A percentile compares a stretch with the other conserved stretches of the same genome.
These are phyloP conservation scores for Diaphora mendica DNA, from an alignment of 2,888 invertebrate species.

Conservation along the genomic window DNA sequence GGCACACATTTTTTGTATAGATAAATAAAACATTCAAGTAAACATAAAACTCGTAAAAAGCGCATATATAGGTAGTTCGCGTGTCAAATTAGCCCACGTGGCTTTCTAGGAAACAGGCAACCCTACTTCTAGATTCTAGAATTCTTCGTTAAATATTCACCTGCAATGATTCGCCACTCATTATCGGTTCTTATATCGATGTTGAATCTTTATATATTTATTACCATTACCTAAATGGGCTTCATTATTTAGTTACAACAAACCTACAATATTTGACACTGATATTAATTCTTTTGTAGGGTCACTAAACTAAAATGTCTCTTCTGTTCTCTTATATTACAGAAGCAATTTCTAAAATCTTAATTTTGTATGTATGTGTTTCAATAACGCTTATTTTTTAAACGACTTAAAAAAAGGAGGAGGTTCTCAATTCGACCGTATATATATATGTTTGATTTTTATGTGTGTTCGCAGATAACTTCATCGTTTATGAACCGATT, in stretches of 20 bases:
- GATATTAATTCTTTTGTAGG: too few relatives aligned
- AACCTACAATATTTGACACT: background rate
- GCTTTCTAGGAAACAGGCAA: constrained; percentile 10
- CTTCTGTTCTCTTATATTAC: too few relatives aligned
- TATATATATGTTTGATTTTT: too few relatives aligned
- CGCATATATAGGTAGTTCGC: constrained; percentile 50
- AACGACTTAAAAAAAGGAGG: too few relatives aligned
- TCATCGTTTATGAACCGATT: too few relatives aligned
- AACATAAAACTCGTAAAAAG: background rate
- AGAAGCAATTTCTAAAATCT: too few relatives aligned
- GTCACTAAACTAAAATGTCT: too few relatives aligned
- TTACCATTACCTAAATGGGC: background rate
- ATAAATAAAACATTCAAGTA: background rate
- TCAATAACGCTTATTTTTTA: too few relatives aligned
- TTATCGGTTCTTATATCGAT: background rate
- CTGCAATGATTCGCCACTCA: background rate
- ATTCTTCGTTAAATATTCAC: constrained; percentile 6
- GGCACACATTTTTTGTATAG: background rate
- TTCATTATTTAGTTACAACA: background rate
- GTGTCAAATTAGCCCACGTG: constrained; percentile 39
- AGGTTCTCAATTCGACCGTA: too few relatives aligned
- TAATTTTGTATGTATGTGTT: too few relatives aligned
- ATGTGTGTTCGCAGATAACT: too few relatives aligned
- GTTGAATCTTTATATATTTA: background rate
- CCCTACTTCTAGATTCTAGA: constrained; percentile 10